Percentiles rank a stretch among this genome's conserved stretches.
Conservation (phyloP, 2,113 vertebrate genomes). For the Ovis canadensis region DNA sequence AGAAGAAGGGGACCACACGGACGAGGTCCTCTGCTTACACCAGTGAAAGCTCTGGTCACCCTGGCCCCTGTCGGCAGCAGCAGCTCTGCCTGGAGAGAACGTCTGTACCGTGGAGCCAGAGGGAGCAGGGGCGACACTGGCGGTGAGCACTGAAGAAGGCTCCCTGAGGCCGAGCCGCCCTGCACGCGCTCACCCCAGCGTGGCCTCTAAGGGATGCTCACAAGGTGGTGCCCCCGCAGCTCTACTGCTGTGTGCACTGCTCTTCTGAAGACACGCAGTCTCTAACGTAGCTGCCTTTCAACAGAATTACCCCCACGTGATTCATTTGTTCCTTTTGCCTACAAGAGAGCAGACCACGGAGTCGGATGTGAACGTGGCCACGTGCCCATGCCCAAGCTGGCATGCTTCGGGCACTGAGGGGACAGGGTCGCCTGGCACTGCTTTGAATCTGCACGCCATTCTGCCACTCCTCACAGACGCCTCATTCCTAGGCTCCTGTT, state of each 20-base stretch:
- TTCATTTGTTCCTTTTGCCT: slow-evolving; percentile 35
- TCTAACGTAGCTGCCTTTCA: neutral
- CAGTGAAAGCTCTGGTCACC: neutral
- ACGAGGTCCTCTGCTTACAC: neutral
- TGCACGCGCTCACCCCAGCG: neutral
- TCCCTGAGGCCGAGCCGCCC: neutral
- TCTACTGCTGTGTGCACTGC: neutral
- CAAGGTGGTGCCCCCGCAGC: neutral
- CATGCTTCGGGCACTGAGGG: neutral
- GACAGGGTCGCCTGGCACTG: neutral
- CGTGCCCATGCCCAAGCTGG: neutral
- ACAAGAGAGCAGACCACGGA: neutral
- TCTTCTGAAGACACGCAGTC: neutral
- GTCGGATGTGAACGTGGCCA: neutral
- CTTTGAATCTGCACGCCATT: neutral
- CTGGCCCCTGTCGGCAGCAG: rapidly evolving
- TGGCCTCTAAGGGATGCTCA: neutral
- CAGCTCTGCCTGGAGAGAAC: neutral
- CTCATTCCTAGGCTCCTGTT: neutral
- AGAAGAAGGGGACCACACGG: neutral
- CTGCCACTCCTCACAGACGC: neutral
- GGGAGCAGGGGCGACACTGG: neutral
- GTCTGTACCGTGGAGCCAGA: neutral
- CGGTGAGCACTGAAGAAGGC: neutral
- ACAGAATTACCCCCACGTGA: neutral